Conservation (phyloP, 2,888 invertebrate genomes). For the Drepanosiphum platanoidis region DNA sequence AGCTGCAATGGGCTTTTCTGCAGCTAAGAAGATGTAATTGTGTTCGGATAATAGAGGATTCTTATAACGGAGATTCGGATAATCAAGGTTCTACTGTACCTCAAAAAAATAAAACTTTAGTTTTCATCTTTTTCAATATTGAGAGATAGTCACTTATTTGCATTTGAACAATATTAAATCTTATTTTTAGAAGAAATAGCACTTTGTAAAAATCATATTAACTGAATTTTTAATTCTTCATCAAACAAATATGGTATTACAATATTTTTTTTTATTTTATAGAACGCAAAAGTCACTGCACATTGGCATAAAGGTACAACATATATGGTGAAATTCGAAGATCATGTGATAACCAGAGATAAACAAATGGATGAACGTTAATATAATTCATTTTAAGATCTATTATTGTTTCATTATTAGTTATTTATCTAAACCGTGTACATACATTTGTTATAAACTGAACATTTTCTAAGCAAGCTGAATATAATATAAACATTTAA, state of each 20-base stretch:
- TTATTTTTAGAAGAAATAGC: too few species aligned
- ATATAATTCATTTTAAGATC: conserved; percentile 64
- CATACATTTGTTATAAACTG: conserved; percentile 18
- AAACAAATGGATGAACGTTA: conserved; percentile 90
- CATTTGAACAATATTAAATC: too few species aligned
- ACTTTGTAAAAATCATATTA: not conserved
- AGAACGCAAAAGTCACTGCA: conserved; percentile 97
- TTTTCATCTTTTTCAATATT: too few species aligned
- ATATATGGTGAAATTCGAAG: conserved; percentile 98
- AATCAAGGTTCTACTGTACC: too few species aligned
- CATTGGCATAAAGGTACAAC: conserved; percentile 99
- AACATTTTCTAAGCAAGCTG: conserved; percentile 27
- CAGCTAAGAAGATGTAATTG: too few species aligned
- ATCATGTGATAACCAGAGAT: conserved; percentile 88
- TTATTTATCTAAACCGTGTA: not conserved
- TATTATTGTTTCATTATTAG: conserved; percentile 15
- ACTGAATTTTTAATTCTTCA: conserved; percentile 57
- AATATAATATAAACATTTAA: conserved; percentile 34
- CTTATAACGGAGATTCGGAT: too few species aligned
- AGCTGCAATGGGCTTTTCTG: too few species aligned
- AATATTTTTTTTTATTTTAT: conserved; percentile 68
- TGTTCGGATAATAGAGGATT: too few species aligned
- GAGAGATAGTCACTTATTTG: too few species aligned
- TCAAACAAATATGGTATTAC: not conserved
- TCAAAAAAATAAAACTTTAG: too few species aligned